phyloP scores from a whole-genome alignment of 2,888 invertebrate genomes.

The Hedychridium roseum region DNA sequence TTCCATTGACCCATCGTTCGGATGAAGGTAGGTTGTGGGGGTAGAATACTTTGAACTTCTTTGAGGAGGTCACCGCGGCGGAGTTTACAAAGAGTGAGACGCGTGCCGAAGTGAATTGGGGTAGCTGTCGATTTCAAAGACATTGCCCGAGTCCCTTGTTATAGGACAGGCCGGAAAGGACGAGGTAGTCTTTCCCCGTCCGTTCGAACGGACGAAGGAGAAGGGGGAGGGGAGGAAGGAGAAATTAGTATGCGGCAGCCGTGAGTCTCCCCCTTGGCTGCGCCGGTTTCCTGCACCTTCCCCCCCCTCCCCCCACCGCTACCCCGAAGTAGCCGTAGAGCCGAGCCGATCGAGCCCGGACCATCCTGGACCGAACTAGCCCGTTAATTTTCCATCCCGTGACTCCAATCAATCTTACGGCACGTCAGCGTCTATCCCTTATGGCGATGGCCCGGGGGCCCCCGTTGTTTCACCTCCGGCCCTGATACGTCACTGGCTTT shows the following conservation, averaged over 20 bases:
- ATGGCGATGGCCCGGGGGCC: slow-evolving; percentile 27
- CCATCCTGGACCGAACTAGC: slow-evolving; percentile 43
- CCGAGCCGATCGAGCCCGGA: slow-evolving; percentile 11
- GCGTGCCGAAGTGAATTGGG: no score
- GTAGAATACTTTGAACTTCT: no score
- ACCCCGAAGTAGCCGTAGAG: slow-evolving; percentile 3
- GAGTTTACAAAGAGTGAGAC: no score
- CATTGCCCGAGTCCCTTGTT: no score
- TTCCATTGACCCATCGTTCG: no score
- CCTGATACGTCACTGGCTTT: slow-evolving; percentile 30
- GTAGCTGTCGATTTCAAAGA: no score
- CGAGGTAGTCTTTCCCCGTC: no score
- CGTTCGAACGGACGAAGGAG: no score
- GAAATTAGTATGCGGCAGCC: slow-evolving; percentile 59
- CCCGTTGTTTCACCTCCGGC: slow-evolving; percentile 29
- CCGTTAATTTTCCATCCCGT: slow-evolving; percentile 63
- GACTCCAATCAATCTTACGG: slow-evolving; percentile 62
- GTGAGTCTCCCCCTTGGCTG: slow-evolving; percentile 47
- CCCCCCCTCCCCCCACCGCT: slow-evolving; percentile 20
- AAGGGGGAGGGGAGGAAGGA: slow-evolving; percentile 14
- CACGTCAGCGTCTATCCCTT: slow-evolving; percentile 54
- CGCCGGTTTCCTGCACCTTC: slow-evolving; percentile 42
- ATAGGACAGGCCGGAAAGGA: no score
- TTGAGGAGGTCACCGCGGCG: no score
- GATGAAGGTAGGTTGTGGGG: no score